Conservation (phyloP, 2,888 invertebrate species). For the Rhingia rostrata region DNA sequence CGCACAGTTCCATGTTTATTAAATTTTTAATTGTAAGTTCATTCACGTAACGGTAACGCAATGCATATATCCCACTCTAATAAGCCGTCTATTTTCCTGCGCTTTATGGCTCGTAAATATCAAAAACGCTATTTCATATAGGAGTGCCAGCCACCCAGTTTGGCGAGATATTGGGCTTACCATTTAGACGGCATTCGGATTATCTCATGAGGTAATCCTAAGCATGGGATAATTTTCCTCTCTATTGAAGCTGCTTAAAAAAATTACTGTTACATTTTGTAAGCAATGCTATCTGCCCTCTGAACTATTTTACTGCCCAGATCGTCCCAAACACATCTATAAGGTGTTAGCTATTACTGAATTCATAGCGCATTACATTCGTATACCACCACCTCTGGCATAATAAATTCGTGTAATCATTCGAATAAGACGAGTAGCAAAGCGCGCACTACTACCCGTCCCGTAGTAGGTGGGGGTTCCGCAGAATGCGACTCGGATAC, state of each 20-base stretch:
- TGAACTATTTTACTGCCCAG: background rate
- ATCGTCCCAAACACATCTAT: conserved; percentile 31
- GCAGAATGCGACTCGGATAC: conserved; percentile 64
- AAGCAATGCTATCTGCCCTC: background rate
- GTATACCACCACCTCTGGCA: conserved; percentile 45
- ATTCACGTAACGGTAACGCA: too few relatives aligned
- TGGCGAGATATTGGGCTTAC: too few relatives aligned
- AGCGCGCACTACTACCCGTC: background rate
- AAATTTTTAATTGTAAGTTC: too few relatives aligned
- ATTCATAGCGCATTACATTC: conserved; percentile 63
- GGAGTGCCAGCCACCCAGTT: too few relatives aligned
- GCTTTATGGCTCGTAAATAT: too few relatives aligned
- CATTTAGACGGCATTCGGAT: too few relatives aligned
- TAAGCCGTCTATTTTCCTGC: too few relatives aligned
- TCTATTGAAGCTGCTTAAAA: background rate
- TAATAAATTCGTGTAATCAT: conserved; percentile 69
- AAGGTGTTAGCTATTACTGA: conserved; percentile 65
- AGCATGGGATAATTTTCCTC: too few relatives aligned
- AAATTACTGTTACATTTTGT: background rate
- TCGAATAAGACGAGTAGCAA: conserved; percentile 64
- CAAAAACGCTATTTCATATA: too few relatives aligned
- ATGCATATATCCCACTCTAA: too few relatives aligned
- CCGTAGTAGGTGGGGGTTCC: conserved; percentile 60
- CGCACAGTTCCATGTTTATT: too few relatives aligned
- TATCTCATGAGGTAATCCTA: too few relatives aligned